Base-by-base conservation (phyloP, 2,797 vertebrate genomes). In the Acestrorhynchus altus region DNA sequence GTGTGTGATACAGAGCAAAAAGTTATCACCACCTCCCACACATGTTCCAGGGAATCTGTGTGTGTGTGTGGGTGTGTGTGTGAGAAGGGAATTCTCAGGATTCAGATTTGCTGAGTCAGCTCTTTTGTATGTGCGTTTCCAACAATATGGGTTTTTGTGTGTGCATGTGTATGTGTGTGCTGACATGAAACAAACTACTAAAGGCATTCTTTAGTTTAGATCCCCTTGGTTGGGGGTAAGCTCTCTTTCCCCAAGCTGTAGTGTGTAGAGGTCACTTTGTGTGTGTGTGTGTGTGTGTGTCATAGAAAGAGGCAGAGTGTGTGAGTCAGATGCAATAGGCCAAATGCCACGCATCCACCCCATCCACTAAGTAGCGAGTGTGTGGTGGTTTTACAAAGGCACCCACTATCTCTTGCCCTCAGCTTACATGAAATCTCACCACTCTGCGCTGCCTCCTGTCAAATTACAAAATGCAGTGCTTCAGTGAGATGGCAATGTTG, bases 291-390 rank as follows among this genome's bases (percentile, higher is more conserved):
- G 22, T 57, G 68, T 42, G 71, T 72, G 40, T 72, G 47, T 35
- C 35, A 42, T 4, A n/a, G 61, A 64, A 35, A 40, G n/a, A 39
- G n/a, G 39, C 35, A 11, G 61, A 22, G 9, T 20, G 61, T 22
- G 61, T 64, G 61, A 42, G n/a, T 31, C 39, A 64, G 35, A 64
- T 12, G 9, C 15, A 12, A 10, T 59, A 72, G 68, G 26, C 87
- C 90, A 87, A 84, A 88, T 63, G 87, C 87, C 49, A 65, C 88
- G 87, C 88, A 89, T 90, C 87, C 88, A 78, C 80, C 80, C 83
- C 83, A 79, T 77, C 72, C 56, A 20, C 76, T n/a, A 54, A 81
- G 86, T 79, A 88, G 84, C 84, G 88, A 89, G 54, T 28, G 54
- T 28, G 54, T 28, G 54, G 52, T 83, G 82, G 63, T 78, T 63